Evolutionary conservation across 2,113 vertebrate genomes (phyloP), one percentile per base, ranked within the genome.

Genomic region (Cromileptes altivelis): DNA sequence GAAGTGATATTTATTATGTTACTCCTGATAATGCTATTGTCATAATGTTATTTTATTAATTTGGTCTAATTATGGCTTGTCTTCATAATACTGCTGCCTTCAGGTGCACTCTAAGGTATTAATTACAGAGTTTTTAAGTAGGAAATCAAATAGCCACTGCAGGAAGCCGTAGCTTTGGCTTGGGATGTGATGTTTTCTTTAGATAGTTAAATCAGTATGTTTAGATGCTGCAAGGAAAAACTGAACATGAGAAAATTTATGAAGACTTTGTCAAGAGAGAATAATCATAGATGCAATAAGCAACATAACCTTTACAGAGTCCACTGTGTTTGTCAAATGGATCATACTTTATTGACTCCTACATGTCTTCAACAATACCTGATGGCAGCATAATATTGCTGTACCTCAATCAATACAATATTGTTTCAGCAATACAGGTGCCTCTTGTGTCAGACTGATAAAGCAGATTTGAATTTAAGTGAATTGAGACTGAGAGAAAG

Each of bases 401-500:
- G 19, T 53, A 69, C 21, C 62, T 73, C 62, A 88, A 81, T 89
- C 86, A 74, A 89, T 89, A 80, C 72, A 73, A 68, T 65, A 69
- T 76, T 79, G 83, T 85, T 84, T 60, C 23, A 65, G 65, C 74
- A 63, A 18, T 27, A 70, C 10, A 12, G 57, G 50, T 62, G 80
- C 85, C 62, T 65, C 50, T 37, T 45, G 15, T 47, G 78, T 70
- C 62, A 77, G 17, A 49, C 57, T 80, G 87, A 86, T 88, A 84
- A 80, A 72, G 62, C 55, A 62, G 50, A 89, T 78, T 69, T 67
- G 58, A 65, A 62, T 80, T 87, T 70, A 89, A 84, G 84, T 89
- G 90, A 89, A 88, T 58, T 63, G 78, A 61, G 75, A 75, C 60
- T 52, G 55, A 80, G 74, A 70, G 56, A 74, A 79, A 58, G 50